A percentile compares a stretch with the other conserved stretches of the same genome.
These are phyloP conservation scores for Shinisaurus crocodilurus DNA, from an alignment of 2,113 vertebrate genomes.

Conservation along the genomic window DNA sequence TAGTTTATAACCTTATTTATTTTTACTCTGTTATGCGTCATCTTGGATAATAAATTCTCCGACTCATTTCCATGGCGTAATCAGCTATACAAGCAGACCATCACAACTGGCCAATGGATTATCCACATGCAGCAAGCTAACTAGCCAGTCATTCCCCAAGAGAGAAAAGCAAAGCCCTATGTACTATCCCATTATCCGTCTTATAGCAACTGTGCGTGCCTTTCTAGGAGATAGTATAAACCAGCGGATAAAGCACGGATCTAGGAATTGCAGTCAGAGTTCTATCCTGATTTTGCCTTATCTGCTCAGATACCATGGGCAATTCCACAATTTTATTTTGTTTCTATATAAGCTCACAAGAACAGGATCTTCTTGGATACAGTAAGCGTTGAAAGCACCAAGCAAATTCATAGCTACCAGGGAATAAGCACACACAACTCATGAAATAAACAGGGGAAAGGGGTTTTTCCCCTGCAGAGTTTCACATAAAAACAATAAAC, in stretches of 20 bases:
- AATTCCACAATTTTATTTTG: not conserved
- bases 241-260: not conserved
- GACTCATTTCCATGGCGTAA: conserved; percentile 12
- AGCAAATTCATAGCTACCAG: not conserved
- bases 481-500: conserved; percentile 33
- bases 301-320: not conserved
- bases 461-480: not conserved
- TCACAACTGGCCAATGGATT: not conserved
- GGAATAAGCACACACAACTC: not conserved
- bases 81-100: conserved; percentile 6
- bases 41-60: conserved; percentile 16
- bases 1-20: conserved; percentile 14
- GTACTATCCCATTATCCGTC: not conserved
- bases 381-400: not conserved
- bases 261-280: conserved; percentile 4
- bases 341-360: not conserved
- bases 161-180: not conserved
- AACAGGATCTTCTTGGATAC: not conserved
- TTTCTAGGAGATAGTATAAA: not conserved
- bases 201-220: not conserved
- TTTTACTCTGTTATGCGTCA: conserved; percentile 29
- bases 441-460: not conserved
- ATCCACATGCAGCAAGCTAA: not conserved
- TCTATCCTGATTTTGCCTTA: conserved; percentile 1
- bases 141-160: not conserved